phyloP scores from a whole-genome alignment of 2,113 vertebrate species.

The Dolichotis patagonum region DNA sequence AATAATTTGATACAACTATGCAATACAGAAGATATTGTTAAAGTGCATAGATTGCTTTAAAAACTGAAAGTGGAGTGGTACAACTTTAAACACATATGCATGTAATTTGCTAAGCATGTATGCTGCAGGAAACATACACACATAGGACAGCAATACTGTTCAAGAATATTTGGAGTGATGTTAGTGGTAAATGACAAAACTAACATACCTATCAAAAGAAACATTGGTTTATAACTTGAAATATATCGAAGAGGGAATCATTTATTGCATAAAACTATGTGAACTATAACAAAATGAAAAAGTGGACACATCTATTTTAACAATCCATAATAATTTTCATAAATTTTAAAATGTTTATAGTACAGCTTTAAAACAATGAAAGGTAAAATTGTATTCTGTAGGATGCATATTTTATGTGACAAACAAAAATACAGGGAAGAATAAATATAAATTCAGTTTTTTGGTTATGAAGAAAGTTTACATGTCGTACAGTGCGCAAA shows the following conservation, averaged over 20 bases:
- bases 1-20: background rate
- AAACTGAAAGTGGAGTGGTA: background rate
- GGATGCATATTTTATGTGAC: background rate
- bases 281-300: background rate
- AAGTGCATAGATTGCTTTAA: background rate
- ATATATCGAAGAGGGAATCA: background rate
- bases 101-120: background rate
- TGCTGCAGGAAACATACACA: background rate
- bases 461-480: background rate
- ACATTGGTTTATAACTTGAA: background rate
- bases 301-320: background rate
- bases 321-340: background rate
- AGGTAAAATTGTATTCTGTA: background rate
- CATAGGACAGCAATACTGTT: fast-evolving
- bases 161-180: fast-evolving
- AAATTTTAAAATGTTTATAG: background rate
- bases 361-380: background rate
- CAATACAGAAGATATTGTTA: background rate
- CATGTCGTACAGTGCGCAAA: background rate
- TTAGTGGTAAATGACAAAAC: background rate
- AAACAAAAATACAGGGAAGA: background rate
- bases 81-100: background rate
- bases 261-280: background rate
- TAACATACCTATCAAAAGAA: background rate
- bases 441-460: background rate